Base-by-base conservation (phyloP, 2,888 invertebrate species). In the Dynastes grantii region DNA sequence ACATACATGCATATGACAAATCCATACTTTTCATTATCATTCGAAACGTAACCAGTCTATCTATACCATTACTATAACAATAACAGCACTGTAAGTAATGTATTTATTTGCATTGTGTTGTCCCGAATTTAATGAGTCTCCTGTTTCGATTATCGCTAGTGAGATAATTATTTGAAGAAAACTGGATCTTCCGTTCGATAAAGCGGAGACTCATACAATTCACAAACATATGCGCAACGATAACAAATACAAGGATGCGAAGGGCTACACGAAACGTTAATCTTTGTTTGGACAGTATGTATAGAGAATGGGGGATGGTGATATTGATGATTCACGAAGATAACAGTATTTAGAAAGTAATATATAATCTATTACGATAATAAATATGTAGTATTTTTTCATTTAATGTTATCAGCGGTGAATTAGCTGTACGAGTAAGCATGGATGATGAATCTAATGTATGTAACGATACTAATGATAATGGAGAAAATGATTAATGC, bases 151-250 rank as follows among this genome's bases (percentile, higher is more conserved):
- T 68, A 68, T 51, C 68, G 68, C 51, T 27, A 29, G 27, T 13
- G 51, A 68, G 68, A 51, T 68, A 68, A 68, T 68, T 68, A 51
- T 68, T 68, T 68, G 51, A 68, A 68, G 68, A 68, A 68, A 68
- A 51, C 68, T 68, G 68, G 51, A 68, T 68, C 68, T 51, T 51
- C 16, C 22, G 51, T 68, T 27, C 37, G 63, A 68, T 51, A 68
- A 68, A 49, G 51, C 13, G 29, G 29, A 51, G 68, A 68, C n/a
- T n/a, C 68, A 51, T 9, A 65, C 9, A 49, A 22, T 11, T 29
- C 29, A 13, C 32, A 51, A 16, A 29, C 49, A 51, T 2, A 11
- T 27, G 22, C 13, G 49, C 51, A 68, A 8, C 9, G 1, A 67
- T 64, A 11, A 16, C 53, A 55, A 16, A 55, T 55, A 16, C 6